A percentile compares a stretch with the other conserved stretches of the same genome.
phyloP scores from a whole-genome alignment of 2,113 vertebrate species.

The Martes martes region DNA sequence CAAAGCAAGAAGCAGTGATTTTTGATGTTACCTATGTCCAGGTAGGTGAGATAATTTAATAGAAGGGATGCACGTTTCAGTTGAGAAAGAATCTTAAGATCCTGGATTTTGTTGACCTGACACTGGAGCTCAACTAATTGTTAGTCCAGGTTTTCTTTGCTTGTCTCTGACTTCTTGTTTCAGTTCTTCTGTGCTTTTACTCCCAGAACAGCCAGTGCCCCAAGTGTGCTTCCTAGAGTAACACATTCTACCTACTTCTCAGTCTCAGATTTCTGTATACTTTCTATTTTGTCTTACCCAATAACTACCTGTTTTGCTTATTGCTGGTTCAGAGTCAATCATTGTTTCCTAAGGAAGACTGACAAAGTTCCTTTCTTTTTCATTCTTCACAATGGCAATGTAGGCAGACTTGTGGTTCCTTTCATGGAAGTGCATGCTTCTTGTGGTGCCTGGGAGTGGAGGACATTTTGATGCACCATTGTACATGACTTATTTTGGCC shows the following conservation, averaged over 20 bases:
- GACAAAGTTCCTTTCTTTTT: not conserved
- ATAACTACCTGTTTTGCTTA: not conserved
- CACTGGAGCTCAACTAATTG: not conserved
- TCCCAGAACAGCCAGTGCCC: not conserved
- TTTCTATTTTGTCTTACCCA: not conserved
- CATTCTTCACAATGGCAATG: not conserved
- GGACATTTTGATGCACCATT: rapidly evolving
- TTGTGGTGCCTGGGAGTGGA: not conserved
- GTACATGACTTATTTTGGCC: not conserved
- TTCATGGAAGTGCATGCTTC: not conserved
- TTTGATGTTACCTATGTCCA: not conserved
- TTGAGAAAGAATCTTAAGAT: not conserved
- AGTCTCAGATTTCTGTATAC: not conserved
- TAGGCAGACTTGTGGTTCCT: not conserved
- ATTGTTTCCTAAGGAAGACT: not conserved
- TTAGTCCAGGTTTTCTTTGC: not conserved
- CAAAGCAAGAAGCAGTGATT: not conserved
- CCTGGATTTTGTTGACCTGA: not conserved
- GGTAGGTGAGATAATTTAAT: not conserved
- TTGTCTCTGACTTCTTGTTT: not conserved
- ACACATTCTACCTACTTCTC: not conserved
- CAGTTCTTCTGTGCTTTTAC: not conserved
- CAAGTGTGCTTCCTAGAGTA: not conserved
- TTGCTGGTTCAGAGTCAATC: not conserved
- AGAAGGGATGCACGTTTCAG: not conserved